Percentiles rank a stretch among this genome's conserved stretches.
phyloP scores from a whole-genome alignment of 2,113 vertebrate species.

The Xiphophorus hellerii region DNA sequence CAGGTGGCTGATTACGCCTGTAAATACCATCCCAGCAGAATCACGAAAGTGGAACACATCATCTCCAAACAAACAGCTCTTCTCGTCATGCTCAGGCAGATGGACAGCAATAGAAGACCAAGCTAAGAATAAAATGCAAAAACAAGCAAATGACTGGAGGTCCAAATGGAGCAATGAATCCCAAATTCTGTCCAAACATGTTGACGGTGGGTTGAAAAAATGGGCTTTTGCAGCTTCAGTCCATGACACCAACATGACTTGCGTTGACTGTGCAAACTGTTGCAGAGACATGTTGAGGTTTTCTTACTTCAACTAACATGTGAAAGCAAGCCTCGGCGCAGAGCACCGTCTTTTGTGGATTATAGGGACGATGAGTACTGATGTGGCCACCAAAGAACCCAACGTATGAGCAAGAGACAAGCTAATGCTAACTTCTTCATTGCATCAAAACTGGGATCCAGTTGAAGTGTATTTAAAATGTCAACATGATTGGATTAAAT shows the following conservation, averaged over 20 bases:
- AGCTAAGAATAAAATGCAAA: conserved; percentile 24
- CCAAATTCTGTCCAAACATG: conserved; percentile 39
- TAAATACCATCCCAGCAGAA: conserved; percentile 3
- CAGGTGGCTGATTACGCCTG: conserved; percentile 15
- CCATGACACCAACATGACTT: conserved; percentile 10
- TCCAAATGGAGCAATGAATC: conserved; percentile 14
- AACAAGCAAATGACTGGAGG: conserved; percentile 11
- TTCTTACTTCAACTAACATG: background rate
- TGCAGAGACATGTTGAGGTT: background rate
- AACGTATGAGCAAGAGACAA: background rate
- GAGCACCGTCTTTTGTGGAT: too few relatives aligned
- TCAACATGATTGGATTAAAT: background rate
- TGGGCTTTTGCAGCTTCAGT: conserved; percentile 30
- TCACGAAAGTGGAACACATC: background rate
- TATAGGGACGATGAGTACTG: background rate
- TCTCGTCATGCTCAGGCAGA: conserved; percentile 22
- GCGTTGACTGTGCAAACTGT: conserved; percentile 12
- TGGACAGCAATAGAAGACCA: conserved; percentile 23
- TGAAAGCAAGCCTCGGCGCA: too few relatives aligned
- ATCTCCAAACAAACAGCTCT: conserved; percentile 35
- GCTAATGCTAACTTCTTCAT: background rate
- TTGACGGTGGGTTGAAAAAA: conserved; percentile 50
- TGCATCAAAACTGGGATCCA: background rate
- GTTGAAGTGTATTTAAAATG: background rate
- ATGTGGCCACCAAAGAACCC: background rate